Base-by-base conservation (phyloP, 1,140 invertebrate genomes). In the Temnothorax curvispinosus region DNA sequence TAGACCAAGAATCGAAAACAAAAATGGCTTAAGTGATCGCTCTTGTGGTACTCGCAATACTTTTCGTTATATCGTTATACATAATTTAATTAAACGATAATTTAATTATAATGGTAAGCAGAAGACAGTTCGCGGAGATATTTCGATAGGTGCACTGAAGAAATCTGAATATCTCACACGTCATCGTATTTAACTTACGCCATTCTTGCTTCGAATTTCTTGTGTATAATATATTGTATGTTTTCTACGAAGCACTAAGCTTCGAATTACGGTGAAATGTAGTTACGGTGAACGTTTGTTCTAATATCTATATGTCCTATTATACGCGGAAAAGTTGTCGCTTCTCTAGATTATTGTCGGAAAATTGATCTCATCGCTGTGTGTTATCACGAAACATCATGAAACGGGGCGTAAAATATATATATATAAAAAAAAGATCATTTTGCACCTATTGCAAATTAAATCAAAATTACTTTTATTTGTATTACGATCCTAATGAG, bases 331-430 rank as follows among this genome's bases (percentile, higher is more conserved):
- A 58, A 72, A 72, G 41, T 74, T 58, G 80, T 47, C 52, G 8
- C 54, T n/a, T 60, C 4, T 58, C 52, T 84, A 84, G 56, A 84
- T 84, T 84, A 84, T 84, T 84, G 80, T 84, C 80, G 54, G 80
- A 84, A 60, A 84, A 32, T 74, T 84, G 67, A 74, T 74, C 41
- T 74, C 41, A 50, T 74, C 27, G 41, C 21, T 47, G 65, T 69
- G 67, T 77, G n/a, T 64, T 69, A 69, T 71, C 35, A 50, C n/a
- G 65, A 69, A 74, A 74, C 41, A 84, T 74, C 69, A 41, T 67
- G 54, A 84, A 84, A 84, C 80, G 80, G 80, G 69, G 41, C 52
- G 80, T 84, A 60, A 58, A 74, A 74, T 3, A 47, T 21, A 47
- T 27, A 27, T 27, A 27, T 27, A 27, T 27, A 27, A 27, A 21